Conservation (phyloP, 2,888 invertebrate species). For the Eristalinus aeneus region DNA sequence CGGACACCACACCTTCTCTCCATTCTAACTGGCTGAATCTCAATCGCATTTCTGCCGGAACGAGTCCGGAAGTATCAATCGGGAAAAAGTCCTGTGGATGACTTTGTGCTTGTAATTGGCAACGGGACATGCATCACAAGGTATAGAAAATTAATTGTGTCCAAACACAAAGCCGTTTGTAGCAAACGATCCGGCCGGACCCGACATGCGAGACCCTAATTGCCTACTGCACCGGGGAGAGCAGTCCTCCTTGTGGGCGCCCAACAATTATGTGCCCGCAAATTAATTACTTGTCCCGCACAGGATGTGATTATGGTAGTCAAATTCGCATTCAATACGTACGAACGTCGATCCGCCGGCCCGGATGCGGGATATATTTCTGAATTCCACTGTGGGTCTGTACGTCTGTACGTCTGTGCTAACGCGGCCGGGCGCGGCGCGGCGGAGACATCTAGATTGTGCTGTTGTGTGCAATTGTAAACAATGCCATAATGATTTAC, state of each 20-base stretch:
- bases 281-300: slow-evolving; percentile 68
- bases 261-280: slow-evolving; percentile 38
- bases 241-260: slow-evolving; percentile 11
- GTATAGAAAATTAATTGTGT: slow-evolving; percentile 46
- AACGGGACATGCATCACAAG: slow-evolving; percentile 24
- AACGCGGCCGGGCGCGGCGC: too few species aligned
- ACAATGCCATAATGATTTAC: slow-evolving; percentile 68
- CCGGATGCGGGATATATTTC: slow-evolving; percentile 49
- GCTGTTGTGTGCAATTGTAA: slow-evolving; percentile 52
- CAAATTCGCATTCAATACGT: slow-evolving; percentile 57
- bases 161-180: slow-evolving; percentile 14
- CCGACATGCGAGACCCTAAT: slow-evolving; percentile 29
- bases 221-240: slow-evolving; percentile 18
- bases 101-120: slow-evolving; percentile 24
- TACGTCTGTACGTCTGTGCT: too few species aligned
- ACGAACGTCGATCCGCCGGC: slow-evolving; percentile 47
- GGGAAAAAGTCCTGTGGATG: slow-evolving; percentile 10
- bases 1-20: neutral
- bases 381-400: neutral
- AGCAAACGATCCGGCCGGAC: neutral
- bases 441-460: neutral
- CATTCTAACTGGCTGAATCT: slow-evolving; percentile 2
- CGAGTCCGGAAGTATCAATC: slow-evolving; percentile 17
- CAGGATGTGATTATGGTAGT: slow-evolving; percentile 67
- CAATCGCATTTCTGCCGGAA: neutral